Evolutionary conservation across 2,113 vertebrate species (phyloP), one percentile per base, ranked within the genome.

Genomic region (Oreotrochilus melanogaster): DNA sequence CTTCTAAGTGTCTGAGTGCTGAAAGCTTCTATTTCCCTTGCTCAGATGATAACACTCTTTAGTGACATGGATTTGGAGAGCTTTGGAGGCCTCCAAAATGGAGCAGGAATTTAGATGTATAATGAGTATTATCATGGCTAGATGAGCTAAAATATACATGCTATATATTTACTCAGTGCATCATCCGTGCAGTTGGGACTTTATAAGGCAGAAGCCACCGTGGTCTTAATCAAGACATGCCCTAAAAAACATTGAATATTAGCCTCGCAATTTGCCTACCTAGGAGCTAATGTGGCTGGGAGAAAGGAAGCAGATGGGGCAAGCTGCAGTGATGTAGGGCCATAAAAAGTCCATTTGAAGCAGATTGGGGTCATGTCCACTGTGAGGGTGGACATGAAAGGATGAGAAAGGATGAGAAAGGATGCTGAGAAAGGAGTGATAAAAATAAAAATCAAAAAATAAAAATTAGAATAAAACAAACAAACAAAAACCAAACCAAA

Each of bases 271-370:
- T 75, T 67, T 62, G 53, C 82, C 87, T 91, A 35, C 31, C 25
- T 25, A 24, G 28, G 35, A 53, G 15, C 64, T 57, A 22, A 30
- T 2, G 1, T 24, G 42, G 27, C 42, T 66, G 57, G n/a, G 43
- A 54, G 47, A 15, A n/a, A 23, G 21, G 17, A 74, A 47, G 76
- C 39, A 80, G 39, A 51, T 57, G 58, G 48, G 61, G 24, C 27
- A 30, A 11, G 30, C 57, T 35, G 43, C 27, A 31, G 10, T 51
- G 74, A 69, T 81, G 47, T 30, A 24, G 64, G 67, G 51, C 48
- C 13, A 7, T 84, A 58, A 61, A 93, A 91, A 88, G 31, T 31
- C 61, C 78, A 69, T 89, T 86, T 90, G 75, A 88, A 86, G 64
- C 33, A 80, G 74, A 53, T 0, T 73, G 65, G 58, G 82, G 70